A percentile compares a stretch with the other conserved stretches of the same genome.
These are phyloP conservation scores for Drosophila colorata DNA, from an alignment of 2,888 invertebrate genomes.

Conservation along the genomic window DNA sequence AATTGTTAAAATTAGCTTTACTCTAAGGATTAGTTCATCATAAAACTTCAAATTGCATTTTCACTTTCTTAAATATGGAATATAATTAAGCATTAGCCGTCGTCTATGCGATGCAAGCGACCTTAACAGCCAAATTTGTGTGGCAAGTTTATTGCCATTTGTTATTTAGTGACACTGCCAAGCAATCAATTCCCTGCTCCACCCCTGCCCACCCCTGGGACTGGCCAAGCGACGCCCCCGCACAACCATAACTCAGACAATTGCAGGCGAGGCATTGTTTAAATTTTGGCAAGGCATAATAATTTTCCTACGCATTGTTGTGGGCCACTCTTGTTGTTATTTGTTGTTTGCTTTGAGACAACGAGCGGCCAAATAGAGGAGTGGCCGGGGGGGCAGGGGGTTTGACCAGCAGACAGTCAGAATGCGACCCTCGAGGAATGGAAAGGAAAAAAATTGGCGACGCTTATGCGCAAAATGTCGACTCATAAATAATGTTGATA, in stretches of 20 bases:
- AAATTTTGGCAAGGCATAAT: slow-evolving; percentile 75
- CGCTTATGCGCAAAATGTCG: slow-evolving; percentile 62
- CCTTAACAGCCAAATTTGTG: slow-evolving; percentile 33
- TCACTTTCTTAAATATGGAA: neutral
- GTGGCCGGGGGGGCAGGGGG: slow-evolving; percentile 8
- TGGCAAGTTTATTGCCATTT: slow-evolving; percentile 55
- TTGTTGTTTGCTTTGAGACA: slow-evolving; percentile 43
- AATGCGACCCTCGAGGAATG: slow-evolving; percentile 50
- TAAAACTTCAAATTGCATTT: neutral
- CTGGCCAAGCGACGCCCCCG: slow-evolving; percentile 24
- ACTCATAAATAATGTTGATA: slow-evolving; percentile 71
- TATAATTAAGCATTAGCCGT: neutral
- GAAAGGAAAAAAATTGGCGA: slow-evolving; percentile 49
- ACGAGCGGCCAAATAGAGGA: slow-evolving; percentile 32
- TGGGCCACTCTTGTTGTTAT: slow-evolving; percentile 16
- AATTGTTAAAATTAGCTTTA: too few relatives aligned
- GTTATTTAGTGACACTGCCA: slow-evolving; percentile 15
- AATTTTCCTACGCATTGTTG: slow-evolving; percentile 72
- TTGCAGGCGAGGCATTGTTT: slow-evolving; percentile 66
- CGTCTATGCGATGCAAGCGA: neutral
- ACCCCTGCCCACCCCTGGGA: neutral
- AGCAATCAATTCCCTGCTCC: slow-evolving; percentile 40
- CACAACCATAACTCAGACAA: slow-evolving; percentile 59
- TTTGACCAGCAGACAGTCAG: slow-evolving; percentile 23
- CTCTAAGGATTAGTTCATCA: too few relatives aligned